Percentiles rank a stretch among this genome's conserved stretches.
Conservation (phyloP, 2,113 vertebrate genomes). For the Rissa tridactyla region DNA sequence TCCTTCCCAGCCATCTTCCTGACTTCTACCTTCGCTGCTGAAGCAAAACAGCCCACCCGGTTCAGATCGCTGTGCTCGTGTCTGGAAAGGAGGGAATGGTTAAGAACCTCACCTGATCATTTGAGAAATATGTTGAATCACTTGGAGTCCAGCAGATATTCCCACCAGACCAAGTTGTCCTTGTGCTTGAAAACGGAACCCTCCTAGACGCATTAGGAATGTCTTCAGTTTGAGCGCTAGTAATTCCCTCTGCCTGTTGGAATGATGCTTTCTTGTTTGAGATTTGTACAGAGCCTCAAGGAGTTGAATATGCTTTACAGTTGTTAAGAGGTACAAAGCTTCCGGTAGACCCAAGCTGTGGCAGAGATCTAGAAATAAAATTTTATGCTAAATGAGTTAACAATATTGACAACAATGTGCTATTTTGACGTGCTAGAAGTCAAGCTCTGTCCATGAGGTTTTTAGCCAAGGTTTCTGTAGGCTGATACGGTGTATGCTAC, state of each 20-base stretch:
- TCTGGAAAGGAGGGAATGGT: neutral
- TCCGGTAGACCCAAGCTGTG: neutral
- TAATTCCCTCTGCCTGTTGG: neutral
- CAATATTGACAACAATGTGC: neutral
- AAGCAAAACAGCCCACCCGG: neutral
- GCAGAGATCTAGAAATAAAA: neutral
- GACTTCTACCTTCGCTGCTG: neutral
- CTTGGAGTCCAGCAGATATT: neutral
- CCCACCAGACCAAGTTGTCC: neutral
- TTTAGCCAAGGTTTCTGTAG: neutral
- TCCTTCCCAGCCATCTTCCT: neutral
- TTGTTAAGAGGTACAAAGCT: neutral
- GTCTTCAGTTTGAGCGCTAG: neutral
- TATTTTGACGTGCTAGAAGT: neutral
- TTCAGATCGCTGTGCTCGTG: rapidly evolving
- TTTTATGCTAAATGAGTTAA: neutral
- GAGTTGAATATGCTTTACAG: neutral
- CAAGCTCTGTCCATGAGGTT: neutral
- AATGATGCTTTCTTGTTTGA: neutral
- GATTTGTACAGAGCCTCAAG: neutral
- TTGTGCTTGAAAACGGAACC: neutral
- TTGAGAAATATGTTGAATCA: neutral
- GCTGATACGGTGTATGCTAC: neutral
- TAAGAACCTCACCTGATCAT: neutral
- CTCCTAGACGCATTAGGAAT: neutral